Evolutionary conservation across 1,140 invertebrate genomes (phyloP).

Genomic region (Eubasilissa regina): DNA sequence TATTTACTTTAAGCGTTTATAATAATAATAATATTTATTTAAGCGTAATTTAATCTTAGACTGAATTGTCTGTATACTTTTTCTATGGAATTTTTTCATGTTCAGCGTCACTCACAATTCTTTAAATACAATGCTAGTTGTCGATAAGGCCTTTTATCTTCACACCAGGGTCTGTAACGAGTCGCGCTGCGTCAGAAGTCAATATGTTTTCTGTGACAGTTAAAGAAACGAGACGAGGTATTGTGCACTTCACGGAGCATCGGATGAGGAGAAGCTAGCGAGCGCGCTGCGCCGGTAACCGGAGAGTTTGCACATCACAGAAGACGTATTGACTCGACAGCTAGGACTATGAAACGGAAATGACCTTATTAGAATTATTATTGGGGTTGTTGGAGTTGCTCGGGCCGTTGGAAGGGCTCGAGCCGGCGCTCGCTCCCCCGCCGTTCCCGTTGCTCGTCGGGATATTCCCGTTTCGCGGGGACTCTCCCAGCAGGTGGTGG

Average conservation of each 20-base stretch:
- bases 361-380: conserved; percentile 64
- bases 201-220: conserved; percentile 57
- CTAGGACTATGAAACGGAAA: conserved; percentile 70
- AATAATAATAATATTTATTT: conserved; percentile 27
- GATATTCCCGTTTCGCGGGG: conserved; percentile 49
- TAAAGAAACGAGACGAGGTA: background rate
- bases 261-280: background rate
- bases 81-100: conserved; percentile 30
- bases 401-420: conserved; percentile 62
- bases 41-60: conserved; percentile 37
- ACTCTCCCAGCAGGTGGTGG: conserved; percentile 66
- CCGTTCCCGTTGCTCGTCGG: conserved; percentile 45
- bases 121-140: conserved; percentile 29
- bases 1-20: conserved; percentile 32
- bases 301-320: conserved; percentile 48
- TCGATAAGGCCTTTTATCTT: conserved; percentile 54
- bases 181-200: conserved; percentile 46
- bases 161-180: conserved; percentile 33
- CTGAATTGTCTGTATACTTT: conserved; percentile 13
- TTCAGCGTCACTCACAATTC: conserved; percentile 16
- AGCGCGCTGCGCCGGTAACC: background rate
- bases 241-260: background rate
- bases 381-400: conserved; percentile 43
- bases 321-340: conserved; percentile 59
- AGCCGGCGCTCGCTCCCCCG: conserved; percentile 56